Conservation (phyloP, 2,113 vertebrate species). For the Thinocorus orbignyianus region DNA sequence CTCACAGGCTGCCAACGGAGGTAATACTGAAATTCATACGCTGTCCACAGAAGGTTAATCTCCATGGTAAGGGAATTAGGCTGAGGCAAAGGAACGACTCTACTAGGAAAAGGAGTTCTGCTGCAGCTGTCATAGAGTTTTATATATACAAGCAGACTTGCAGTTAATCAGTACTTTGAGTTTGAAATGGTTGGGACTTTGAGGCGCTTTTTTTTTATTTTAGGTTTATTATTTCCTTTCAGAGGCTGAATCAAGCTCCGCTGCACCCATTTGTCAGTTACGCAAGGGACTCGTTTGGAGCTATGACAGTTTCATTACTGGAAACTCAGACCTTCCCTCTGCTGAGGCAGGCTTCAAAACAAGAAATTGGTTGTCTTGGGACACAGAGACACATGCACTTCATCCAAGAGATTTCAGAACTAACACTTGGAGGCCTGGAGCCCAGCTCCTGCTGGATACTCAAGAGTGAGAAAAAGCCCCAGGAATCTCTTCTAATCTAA, state of each 20-base stretch:
- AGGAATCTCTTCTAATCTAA: neutral
- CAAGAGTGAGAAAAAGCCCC: neutral
- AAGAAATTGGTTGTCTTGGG: neutral
- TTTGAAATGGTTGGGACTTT: neutral
- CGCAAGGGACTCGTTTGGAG: neutral
- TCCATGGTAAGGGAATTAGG: neutral
- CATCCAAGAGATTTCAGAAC: neutral
- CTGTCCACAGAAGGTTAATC: neutral
- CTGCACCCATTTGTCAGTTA: conserved; percentile 11
- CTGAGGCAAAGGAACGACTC: neutral
- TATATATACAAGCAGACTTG: neutral
- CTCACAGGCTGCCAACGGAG: neutral
- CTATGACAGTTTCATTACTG: neutral
- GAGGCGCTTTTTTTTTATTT: neutral
- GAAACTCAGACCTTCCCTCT: neutral
- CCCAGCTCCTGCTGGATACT: neutral
- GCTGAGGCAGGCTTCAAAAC: neutral
- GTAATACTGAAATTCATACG: neutral
- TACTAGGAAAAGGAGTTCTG: neutral
- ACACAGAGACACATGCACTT: fast-evolving
- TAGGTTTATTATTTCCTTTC: neutral
- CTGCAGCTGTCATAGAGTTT: neutral
- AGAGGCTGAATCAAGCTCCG: neutral
- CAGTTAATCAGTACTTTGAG: neutral
- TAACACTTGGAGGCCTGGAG: neutral